phyloP scores from a whole-genome alignment of 2,797 vertebrate species.

The Orestias chungarensis region DNA sequence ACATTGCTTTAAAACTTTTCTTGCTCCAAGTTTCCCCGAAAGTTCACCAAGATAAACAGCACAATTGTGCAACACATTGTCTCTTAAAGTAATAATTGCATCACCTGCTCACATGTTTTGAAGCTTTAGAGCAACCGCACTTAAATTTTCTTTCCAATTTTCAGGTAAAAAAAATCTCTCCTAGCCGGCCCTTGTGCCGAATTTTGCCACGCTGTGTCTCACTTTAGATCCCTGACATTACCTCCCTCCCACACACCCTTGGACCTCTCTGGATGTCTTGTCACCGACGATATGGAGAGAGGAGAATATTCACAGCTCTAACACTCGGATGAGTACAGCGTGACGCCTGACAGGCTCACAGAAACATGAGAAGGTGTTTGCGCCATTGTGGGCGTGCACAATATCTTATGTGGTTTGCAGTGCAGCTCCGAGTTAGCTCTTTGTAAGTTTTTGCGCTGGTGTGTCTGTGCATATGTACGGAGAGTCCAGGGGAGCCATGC shows the following conservation, averaged over 20 bases:
- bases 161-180: not conserved
- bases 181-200: too few species aligned
- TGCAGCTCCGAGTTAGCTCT: not conserved
- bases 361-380: constrained; percentile 22
- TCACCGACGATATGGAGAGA: constrained; percentile 8
- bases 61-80: not conserved
- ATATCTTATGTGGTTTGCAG: not conserved
- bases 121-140: not conserved
- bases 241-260: not conserved
- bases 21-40: not conserved
- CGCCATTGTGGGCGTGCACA: not conserved
- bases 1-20: not conserved
- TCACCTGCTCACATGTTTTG: not conserved
- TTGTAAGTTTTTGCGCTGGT: constrained; percentile 7
- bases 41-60: not conserved
- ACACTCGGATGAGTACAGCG: constrained; percentile 32
- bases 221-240: constrained; percentile 25
- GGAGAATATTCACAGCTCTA: constrained; percentile 9
- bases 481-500: constrained; percentile 40
- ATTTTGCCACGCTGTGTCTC: constrained; percentile 5
- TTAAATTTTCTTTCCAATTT: not conserved
- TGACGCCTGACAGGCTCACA: constrained; percentile 20
- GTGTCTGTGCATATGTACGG: constrained; percentile 41
- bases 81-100: not conserved
- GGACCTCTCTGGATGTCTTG: constrained; percentile 19